Percentiles rank a stretch among this genome's conserved stretches.
Conservation (phyloP, 2,113 vertebrate genomes). For the Carollia perspicillata region DNA sequence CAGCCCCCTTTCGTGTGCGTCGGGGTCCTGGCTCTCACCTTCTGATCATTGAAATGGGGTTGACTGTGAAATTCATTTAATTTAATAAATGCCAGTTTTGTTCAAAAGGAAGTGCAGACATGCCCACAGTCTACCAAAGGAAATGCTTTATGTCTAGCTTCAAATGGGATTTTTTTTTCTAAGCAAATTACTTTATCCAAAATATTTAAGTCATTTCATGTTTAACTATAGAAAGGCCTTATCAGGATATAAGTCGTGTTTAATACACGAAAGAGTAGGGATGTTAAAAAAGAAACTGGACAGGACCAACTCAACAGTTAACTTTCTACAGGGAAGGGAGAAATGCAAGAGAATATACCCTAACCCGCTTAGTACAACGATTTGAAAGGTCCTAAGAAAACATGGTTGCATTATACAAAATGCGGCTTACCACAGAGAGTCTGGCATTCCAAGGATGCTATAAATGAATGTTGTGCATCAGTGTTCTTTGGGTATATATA, state of each 20-base stretch:
- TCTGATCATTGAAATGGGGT: slow-evolving; percentile 31
- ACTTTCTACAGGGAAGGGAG: slow-evolving; percentile 26
- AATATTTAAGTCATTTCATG: slow-evolving; percentile 30
- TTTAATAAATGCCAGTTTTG: slow-evolving; percentile 45
- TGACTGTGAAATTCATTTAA: not conserved
- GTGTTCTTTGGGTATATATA: not conserved
- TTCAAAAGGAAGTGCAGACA: slow-evolving; percentile 32
- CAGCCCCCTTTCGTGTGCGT: not conserved
- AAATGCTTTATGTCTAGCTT: slow-evolving; percentile 25
- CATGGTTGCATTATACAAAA: not conserved
- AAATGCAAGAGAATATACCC: slow-evolving; percentile 33
- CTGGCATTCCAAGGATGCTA: not conserved
- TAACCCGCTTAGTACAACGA: slow-evolving; percentile 30
- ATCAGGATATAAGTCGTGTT: slow-evolving; percentile 2
- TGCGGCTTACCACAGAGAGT: not conserved
- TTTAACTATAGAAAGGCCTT: slow-evolving; percentile 18
- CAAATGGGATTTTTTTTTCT: slow-evolving; percentile 34
- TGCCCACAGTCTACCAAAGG: slow-evolving; percentile 3
- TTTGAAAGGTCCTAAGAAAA: slow-evolving; percentile 38
- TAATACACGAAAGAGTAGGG: slow-evolving; percentile 32
- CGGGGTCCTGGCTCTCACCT: not conserved
- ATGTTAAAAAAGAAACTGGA: slow-evolving; percentile 16
- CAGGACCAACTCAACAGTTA: slow-evolving; percentile 6
- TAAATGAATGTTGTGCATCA: not conserved
- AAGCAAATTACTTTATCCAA: slow-evolving; percentile 45